Base-by-base conservation (phyloP, 2,888 invertebrate species). In the Tigriopus californicus region DNA sequence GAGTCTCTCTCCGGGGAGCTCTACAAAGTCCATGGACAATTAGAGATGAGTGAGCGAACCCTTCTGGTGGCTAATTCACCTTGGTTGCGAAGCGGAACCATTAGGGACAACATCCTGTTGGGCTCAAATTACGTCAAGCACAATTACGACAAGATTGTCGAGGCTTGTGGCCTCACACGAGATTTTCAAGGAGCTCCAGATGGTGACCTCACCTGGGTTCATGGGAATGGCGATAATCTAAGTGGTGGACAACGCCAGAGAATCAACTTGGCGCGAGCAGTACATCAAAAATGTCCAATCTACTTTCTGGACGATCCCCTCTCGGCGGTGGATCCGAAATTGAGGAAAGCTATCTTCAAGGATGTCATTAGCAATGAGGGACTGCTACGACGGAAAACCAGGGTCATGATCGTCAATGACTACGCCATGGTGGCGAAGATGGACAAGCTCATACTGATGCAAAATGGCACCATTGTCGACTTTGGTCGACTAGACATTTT, bases 51-150 rank as follows among this genome's bases (percentile, higher is more conserved):
- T 49, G 49, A 49, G 20, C 15, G 22, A 22, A 11, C 46, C 46
- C 22, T 56, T 15, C 33, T 44, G 42, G 56, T 56, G 44, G 18
- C 56, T 8, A 41, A 56, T 20, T 20, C 20, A 11, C 41, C 44
- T 5, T 56, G 56, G 56, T 5, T 56, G 15, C 42, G 46, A 5
- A 20, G 24, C 6, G 56, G 42, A 15, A 56, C 56, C 20, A 56
- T 56, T 20, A 41, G 56, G 25, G 56, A 56, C 8, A 56, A 56
- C 20, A 56, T 56, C 22, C 18, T 24, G 42, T 56, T 56, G 20
- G 56, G 56, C 46, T 42, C 15, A 4, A 41, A 42, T 25, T 25
- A 18, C 15, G 18, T 13, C n/a, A 18, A 56, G 33, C 49, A 49
- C 33, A 44, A 44, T 44, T 33, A 54, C 40, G n/a, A 18, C 15